Conservation (phyloP, 2,888 invertebrate species). For the Harpalus rufipes region DNA sequence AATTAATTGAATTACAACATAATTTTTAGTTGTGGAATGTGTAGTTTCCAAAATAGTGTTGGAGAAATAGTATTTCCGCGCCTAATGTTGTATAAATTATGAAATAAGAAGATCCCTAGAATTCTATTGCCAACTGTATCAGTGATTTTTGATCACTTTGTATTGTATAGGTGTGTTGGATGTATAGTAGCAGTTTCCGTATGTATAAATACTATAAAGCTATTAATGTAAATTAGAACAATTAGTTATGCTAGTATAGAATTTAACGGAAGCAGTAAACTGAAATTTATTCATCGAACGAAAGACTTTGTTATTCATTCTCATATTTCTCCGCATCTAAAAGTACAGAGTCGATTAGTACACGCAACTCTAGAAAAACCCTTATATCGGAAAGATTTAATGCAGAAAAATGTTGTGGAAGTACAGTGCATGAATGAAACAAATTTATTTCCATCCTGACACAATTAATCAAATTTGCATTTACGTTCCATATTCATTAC, state of each 20-base stretch:
- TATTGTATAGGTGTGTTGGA: no score
- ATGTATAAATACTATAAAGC: not conserved
- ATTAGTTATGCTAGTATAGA: not conserved
- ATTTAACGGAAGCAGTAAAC: not conserved
- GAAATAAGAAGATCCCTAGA: no score
- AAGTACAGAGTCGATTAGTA: not conserved
- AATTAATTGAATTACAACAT: no score
- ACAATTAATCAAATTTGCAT: slow-evolving; percentile 50
- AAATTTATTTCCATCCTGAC: slow-evolving; percentile 27
- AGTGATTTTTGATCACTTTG: no score
- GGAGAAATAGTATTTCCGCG: no score
- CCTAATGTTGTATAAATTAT: no score
- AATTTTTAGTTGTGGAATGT: no score
- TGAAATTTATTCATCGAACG: not conserved
- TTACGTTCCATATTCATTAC: slow-evolving; percentile 44
- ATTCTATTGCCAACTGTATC: no score
- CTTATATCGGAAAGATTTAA: not conserved
- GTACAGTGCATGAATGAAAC: not conserved
- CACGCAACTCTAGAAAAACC: not conserved
- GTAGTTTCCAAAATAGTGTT: no score
- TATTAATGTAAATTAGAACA: not conserved
- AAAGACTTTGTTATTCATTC: not conserved
- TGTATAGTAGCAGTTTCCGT: not conserved
- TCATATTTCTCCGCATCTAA: not conserved
- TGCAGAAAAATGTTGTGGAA: not conserved